Evolutionary conservation across 2,888 invertebrate genomes (phyloP), one percentile per base, ranked within the genome.

Genomic region (Seira ritae): DNA sequence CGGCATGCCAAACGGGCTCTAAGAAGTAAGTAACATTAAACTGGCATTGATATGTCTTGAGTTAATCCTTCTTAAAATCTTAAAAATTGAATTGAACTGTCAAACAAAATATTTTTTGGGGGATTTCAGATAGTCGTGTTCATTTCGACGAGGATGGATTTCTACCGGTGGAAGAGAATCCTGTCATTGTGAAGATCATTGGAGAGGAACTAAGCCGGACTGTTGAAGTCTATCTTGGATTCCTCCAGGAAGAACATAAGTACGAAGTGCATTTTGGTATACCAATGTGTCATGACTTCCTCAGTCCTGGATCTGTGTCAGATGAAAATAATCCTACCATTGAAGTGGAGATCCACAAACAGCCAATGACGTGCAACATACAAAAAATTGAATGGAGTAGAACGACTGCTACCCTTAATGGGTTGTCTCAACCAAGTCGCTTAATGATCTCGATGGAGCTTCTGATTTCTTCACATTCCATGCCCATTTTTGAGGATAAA

Each of bases 201-300:
- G 84, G 76, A 15, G 86, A 88, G 77, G 87, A 88, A 68, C 80
- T 62, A 24, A 78, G 85, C 55, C 85, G 85, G 20, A 85, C 84
- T 1, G 78, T 87, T n/a, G 84, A 83, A 10, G 83, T 86, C n/a
- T 88, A 86, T 20, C 77, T 87, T n/a, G 88, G 88, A 3, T 86
- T 88, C 69, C 83, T 88, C 15, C 87, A 88, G 76, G 87, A 88
- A 50, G 84, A 81, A 12, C 87, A 87, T 71, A 84, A 85, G 19
- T 88, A 88, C 67, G 86, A 86, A 66, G 84, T 87, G 42, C 84
- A 77, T 62, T 88, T 88, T 74, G 23, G 67, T 0, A 80, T 88
- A 31, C 86, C 86, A 1, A 62, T 85, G 65, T 84, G 85, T n/a
- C 75, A 85, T n/a, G 80, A 75, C 0, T 87, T 85, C 50, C 76